Conservation (phyloP, 2,888 invertebrate genomes). For the Ophioninae sp. region DNA sequence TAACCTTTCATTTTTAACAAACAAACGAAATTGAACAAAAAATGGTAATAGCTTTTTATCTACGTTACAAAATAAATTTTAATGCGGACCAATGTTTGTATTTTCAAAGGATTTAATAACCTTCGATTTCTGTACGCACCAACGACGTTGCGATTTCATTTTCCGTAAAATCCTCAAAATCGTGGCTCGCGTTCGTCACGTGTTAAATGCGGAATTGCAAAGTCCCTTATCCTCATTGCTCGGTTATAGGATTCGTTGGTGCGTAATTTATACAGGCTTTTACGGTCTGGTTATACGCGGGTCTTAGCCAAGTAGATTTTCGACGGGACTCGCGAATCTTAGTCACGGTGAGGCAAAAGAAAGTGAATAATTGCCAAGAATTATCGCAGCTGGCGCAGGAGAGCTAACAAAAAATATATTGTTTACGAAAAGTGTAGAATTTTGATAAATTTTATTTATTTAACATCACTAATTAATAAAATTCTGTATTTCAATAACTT, state of each 20-base stretch:
- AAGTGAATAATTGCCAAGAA: constrained; percentile 48
- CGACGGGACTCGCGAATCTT: constrained; percentile 13
- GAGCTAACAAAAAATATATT: constrained; percentile 19
- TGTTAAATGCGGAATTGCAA: neutral
- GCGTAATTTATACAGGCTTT: constrained; percentile 17
- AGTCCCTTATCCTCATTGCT: neutral
- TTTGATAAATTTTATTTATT: too few relatives aligned
- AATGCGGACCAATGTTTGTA: too few relatives aligned
- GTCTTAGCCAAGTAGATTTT: constrained; percentile 13
- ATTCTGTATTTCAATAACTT: too few relatives aligned
- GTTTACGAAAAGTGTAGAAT: neutral
- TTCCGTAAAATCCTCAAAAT: too few relatives aligned
- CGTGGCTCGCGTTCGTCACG: neutral
- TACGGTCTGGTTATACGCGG: constrained; percentile 26
- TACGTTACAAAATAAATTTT: too few relatives aligned
- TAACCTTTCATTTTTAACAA: too few relatives aligned
- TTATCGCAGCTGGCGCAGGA: constrained; percentile 29
- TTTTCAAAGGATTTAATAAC: too few relatives aligned
- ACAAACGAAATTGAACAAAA: too few relatives aligned
- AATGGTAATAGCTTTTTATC: too few relatives aligned
- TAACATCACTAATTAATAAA: too few relatives aligned
- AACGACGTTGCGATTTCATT: too few relatives aligned
- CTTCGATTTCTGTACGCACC: too few relatives aligned
- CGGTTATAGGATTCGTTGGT: constrained; percentile 3
- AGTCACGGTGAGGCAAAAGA: constrained; percentile 30